Evolutionary conservation across 2,888 invertebrate genomes (phyloP), one percentile per base, ranked within the genome.

Genomic region (Agrenia bidenticulata): DNA sequence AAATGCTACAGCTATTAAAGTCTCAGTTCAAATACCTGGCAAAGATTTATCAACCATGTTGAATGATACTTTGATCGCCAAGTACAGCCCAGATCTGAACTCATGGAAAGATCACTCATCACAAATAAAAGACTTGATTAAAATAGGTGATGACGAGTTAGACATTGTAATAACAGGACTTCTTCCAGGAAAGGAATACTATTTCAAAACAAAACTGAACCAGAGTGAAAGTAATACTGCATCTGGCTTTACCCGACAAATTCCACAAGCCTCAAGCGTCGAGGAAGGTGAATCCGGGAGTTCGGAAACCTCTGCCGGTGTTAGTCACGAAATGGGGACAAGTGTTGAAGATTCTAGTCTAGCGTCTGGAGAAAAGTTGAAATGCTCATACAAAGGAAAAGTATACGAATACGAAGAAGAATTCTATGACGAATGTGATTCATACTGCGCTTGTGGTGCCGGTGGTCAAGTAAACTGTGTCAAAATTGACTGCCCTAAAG

Each of bases 381-480:
- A 67, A 17, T 81, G 81, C 73, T 70, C 72, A 27, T 78, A 79
- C 74, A 80, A 81, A 64, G 80, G 78, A 4, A 76, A 77, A 50
- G 60, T 56, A 37, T 74, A 68, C 42, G 39, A 72, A 49, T 79
- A 79, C 70, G 80, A 87, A 0, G 87, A 89, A 75, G 89, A 89
- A 79, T 90, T 89, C 81, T 89, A 90, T 80, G 90, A 93, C 76
- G 89, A 88, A 15, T 94, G 94, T 78, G 84, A 88, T 13, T 86
- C 89, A 56, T 83, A 89, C 17, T 94, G 93, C 78, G 85, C 87
- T 63, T 94, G 94, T 78, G 84, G 85, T 1, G 85, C 85, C 1
- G 82, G 83, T 1, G 89, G 87, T 74, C 73, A 77, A 27, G 84
- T 87, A 0, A 88, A 89, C 72, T 94, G 94, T 78, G 86, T 88